Evolutionary conservation across 2,888 invertebrate species (phyloP).

Genomic region (Boloria euphrosyne): DNA sequence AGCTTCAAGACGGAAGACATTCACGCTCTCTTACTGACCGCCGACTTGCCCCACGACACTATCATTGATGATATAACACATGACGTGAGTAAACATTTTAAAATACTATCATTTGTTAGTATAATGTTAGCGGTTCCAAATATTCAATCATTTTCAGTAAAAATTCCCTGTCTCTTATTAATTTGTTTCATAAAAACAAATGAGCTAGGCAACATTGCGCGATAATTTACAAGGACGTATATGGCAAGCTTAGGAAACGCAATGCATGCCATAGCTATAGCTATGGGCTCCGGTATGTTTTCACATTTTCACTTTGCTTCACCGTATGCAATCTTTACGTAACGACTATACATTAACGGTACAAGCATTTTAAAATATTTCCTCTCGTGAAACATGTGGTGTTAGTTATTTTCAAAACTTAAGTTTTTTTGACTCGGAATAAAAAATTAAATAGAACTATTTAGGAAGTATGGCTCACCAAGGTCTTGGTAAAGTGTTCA

Average conservation of each 20-base stretch:
- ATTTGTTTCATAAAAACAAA: conserved; percentile 2
- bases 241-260: conserved; percentile 39
- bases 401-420: conserved; percentile 13
- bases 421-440: background rate
- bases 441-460: too few relatives aligned
- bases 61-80: conserved; percentile 76
- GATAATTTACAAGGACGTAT: conserved; percentile 33
- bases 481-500: conserved; percentile 6
- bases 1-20: conserved; percentile 96
- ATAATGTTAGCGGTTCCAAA: background rate
- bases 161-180: conserved; percentile 16
- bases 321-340: conserved; percentile 37
- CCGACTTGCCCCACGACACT: conserved; percentile 87
- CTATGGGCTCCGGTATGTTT: conserved; percentile 33
- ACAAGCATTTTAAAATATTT: conserved; percentile 26
- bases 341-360: conserved; percentile 25
- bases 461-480: background rate
- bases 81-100: conserved; percentile 66
- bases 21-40: conserved; percentile 88
- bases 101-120: conserved; percentile 3
- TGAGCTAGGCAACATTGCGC: conserved; percentile 20
- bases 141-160: conserved; percentile 9
- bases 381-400: conserved; percentile 2
- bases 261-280: conserved; percentile 30
- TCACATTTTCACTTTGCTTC: conserved; percentile 42